Conservation (phyloP, 2,888 invertebrate species). For the Scaptomyza tumidula region DNA sequence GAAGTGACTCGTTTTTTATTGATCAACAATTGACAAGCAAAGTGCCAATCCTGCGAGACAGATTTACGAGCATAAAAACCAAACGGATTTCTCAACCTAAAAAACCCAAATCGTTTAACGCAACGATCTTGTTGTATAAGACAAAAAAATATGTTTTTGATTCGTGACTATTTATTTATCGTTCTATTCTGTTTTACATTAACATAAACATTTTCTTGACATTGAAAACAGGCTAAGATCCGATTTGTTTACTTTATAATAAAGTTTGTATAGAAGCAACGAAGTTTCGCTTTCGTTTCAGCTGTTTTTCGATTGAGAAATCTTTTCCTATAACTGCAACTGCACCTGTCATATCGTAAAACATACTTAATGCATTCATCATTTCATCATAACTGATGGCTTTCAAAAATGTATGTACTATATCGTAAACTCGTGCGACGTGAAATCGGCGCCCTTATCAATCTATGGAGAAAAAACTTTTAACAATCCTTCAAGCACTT, state of each 20-base stretch:
- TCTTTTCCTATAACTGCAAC: conserved; percentile 12
- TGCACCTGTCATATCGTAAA: conserved; percentile 37
- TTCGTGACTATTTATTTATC: neutral
- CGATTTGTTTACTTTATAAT: neutral
- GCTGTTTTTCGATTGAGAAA: neutral
- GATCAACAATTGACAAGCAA: conserved; percentile 62
- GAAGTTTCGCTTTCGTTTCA: neutral
- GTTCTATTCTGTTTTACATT: neutral
- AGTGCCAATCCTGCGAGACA: conserved; percentile 34
- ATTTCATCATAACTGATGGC: conserved; percentile 18
- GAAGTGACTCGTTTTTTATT: conserved; percentile 56
- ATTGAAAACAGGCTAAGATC: neutral
- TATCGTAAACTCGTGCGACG: conserved; percentile 32
- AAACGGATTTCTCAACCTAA: neutral
- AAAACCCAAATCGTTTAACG: neutral
- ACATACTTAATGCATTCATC: conserved; percentile 10
- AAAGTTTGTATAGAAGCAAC: no score
- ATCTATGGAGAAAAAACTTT: conserved; percentile 4
- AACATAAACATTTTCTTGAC: neutral
- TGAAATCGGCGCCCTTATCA: conserved; percentile 45
- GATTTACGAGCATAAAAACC: conserved; percentile 37
- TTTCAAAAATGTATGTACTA: conserved; percentile 19
- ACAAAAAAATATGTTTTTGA: neutral
- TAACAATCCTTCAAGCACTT: conserved; percentile 37
- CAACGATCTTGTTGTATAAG: neutral